Evolutionary conservation across 2,113 vertebrate genomes (phyloP), one percentile per base, ranked within the genome.

Genomic region (Pomatorhinus ruficollis): DNA sequence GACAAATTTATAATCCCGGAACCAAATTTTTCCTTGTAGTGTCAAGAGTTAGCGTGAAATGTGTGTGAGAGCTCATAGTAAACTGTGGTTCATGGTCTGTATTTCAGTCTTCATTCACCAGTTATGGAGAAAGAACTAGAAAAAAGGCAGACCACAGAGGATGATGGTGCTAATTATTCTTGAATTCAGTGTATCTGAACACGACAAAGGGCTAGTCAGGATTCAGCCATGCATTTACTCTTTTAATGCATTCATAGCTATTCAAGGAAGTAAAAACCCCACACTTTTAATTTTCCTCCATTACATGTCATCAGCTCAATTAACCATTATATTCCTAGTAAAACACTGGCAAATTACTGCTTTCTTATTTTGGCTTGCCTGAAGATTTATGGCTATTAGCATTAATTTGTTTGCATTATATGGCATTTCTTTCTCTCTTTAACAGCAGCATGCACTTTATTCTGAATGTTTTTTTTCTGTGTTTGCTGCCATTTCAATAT

Each of bases 401-500:
- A 97, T 98, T 97, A 97, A 97, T 97, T 97, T 98, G 87, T 98
- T 98, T 98, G 97, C 97, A 96, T 93, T 95, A 97, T 97, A 95
- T 96, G 95, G 95, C 97, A 97, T 97, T 98, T 98, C 79, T 97
- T 95, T 97, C 93, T 94, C 96, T 96, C 81, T 98, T 96, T 97
- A 96, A 97, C 78, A 98, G 97, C 97, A 95, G 98, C 98, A 98
- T 98, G 98, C 97, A 96, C 96, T 97, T 96, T 96, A 96, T 74
- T 95, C 96, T 97, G 95, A 96, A 94, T 94, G 94, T 1, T 60
- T 96, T 95, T 93, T 97, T 97, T 97, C 96, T 98, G 97, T 98
- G 96, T 97, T 98, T 98, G 98, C 98, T 98, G 98, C 98, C 98
- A 97, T 98, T 98, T 98, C 96, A 97, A 97, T 98, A 98, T 96